Conservation (phyloP, 2,113 vertebrate species). For the Nyctereutes procyonoides region DNA sequence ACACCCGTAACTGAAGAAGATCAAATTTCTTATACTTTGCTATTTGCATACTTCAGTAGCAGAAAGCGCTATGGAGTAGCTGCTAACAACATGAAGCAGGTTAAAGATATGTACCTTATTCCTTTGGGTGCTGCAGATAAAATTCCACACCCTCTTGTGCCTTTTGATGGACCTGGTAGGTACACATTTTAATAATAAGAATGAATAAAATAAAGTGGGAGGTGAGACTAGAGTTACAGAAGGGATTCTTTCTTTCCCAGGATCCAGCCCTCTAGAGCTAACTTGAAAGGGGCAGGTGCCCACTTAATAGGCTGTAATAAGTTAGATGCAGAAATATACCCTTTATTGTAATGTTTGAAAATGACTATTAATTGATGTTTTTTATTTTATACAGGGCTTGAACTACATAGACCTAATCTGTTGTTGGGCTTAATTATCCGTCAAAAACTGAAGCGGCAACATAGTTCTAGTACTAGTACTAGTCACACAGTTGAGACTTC, state of each 20-base stretch:
- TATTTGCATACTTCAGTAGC: slow-evolving; percentile 99
- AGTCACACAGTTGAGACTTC: slow-evolving; percentile 88
- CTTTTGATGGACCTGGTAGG: slow-evolving; percentile 99
- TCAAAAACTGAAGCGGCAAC: slow-evolving; percentile 94
- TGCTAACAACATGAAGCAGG: slow-evolving; percentile 97
- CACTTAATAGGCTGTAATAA: background rate
- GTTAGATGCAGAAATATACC: background rate
- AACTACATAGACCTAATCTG: slow-evolving; percentile 95
- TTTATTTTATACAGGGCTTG: slow-evolving; percentile 91
- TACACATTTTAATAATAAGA: slow-evolving; percentile 51
- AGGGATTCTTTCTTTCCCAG: background rate
- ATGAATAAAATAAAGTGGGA: slow-evolving; percentile 1
- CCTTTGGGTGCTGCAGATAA: slow-evolving; percentile 96
- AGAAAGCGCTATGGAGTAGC: slow-evolving; percentile 97
- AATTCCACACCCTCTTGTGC: slow-evolving; percentile 98
- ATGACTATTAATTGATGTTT: slow-evolving; percentile 72
- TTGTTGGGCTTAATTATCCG: slow-evolving; percentile 97
- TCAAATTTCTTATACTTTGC: slow-evolving; percentile 96
- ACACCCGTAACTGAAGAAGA: slow-evolving; percentile 98
- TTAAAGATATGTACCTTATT: slow-evolving; percentile 99
- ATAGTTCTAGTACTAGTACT: slow-evolving; percentile 76
- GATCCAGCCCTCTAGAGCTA: background rate
- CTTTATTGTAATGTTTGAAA: background rate
- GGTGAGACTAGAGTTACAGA: background rate
- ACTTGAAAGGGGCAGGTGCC: background rate